Base-by-base conservation (phyloP, 2,888 invertebrate genomes). In the Baronia brevicornis region DNA sequence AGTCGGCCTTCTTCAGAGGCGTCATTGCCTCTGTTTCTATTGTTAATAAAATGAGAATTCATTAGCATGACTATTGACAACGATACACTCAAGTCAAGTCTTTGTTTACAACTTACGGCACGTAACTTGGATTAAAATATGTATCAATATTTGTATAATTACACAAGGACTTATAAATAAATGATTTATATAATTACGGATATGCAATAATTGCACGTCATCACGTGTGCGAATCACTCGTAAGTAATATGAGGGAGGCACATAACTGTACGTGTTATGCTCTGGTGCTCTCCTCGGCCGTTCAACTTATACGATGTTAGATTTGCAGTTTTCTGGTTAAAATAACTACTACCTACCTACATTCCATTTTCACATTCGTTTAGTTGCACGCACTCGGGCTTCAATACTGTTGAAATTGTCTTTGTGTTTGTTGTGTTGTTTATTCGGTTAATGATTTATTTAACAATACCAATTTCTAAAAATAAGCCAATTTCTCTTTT, bases 251-350 rank as follows among this genome's bases (percentile, higher is more conserved):
- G 41, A 43, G 29, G 44, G 52, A 66, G 61, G 60, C 60, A 66
- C 57, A 60, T 68, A 68, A 65, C 58, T 6, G 64, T 64, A 58
- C 55, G 54, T 52, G 63, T 59, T 46, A 75, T 72, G 79, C 70
- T 75, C 60, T 62, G 72, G 41, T 70, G 74, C 61, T 45, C 47
- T 46, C 44, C 43, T 48, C 70, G 78, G 78, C 55, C 79, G 62
- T 79, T 80, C 77, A 78, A 78, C 82, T 65, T 66, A 55, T 44
- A 61, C 61, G 59, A 64, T 69, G 71, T 64, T 68, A 60, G 61
- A 60, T 60, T 65, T 65, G 65, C 55, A 55, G 60, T 54, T 62
- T 59, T 60, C 59, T 73, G 67, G 63, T 69, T 63, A 60, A 59
- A 54, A n/a, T n/a, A 60, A 65, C 68, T 67, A 60, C 69, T 60